These are phyloP conservation scores for Amphipoea oculea DNA, from an alignment of 2,888 invertebrate species.

Conservation along the genomic window DNA sequence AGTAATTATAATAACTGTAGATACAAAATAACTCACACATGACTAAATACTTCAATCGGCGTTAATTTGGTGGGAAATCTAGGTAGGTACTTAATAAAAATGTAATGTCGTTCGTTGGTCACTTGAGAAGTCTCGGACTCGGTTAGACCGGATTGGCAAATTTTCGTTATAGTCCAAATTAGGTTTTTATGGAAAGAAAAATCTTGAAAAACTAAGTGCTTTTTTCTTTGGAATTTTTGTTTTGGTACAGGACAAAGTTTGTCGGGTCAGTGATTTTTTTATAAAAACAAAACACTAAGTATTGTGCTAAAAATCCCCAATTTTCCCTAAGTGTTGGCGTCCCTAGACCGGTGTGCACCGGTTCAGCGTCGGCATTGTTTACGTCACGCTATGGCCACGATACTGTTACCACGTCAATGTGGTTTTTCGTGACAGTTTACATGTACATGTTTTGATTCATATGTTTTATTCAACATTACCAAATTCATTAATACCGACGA, in stretches of 20 bases:
- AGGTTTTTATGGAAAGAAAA: too few relatives aligned
- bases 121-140: neutral
- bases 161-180: too few relatives aligned
- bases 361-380: slow-evolving; percentile 63
- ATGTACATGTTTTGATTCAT: slow-evolving; percentile 31
- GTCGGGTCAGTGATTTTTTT: neutral
- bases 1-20: neutral
- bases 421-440: slow-evolving; percentile 44
- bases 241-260: neutral
- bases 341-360: slow-evolving; percentile 50
- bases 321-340: slow-evolving; percentile 29
- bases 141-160: too few relatives aligned
- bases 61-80: neutral
- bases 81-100: neutral
- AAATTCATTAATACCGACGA: slow-evolving; percentile 36
- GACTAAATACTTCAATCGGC: neutral
- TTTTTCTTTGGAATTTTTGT: neutral
- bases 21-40: neutral
- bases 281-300: neutral
- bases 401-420: slow-evolving; percentile 60
- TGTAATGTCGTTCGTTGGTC: neutral
- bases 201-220: neutral
- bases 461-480: slow-evolving; percentile 48
- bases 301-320: neutral
- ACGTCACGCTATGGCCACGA: slow-evolving; percentile 63